Evolutionary conservation across 2,888 invertebrate genomes (phyloP), one percentile per base, ranked within the genome.

Genomic region (Deilephila elpenor): DNA sequence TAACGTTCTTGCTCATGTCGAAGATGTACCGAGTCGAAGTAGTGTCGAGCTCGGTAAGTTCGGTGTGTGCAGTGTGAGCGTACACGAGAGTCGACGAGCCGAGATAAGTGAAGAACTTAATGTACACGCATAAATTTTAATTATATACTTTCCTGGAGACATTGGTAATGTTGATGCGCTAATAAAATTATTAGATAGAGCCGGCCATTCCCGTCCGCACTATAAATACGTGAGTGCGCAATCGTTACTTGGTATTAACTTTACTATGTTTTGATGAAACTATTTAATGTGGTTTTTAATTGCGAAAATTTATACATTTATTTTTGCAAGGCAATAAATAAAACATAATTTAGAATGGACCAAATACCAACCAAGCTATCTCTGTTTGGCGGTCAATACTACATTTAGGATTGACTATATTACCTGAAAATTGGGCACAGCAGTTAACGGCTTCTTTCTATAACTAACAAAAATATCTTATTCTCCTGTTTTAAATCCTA

Each of bases 91-190:
- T 77, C 77, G 77, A 78, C 78, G 74, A 75, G 76, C 75, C 73
- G 77, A 84, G 88, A 87, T 89, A 88, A 86, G 83, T 80, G 79
- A 84, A 80, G 80, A 84, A 86, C 83, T 84, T 84, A 83, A 84
- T 83, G 82, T 83, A 82, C 80, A 81, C 80, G 81, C 83, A 89
- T 89, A 87, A 87, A 88, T 86, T 87, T 88, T 89, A 89, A 87
- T 89, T 89, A 88, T 85, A 85, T 85, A 80, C 81, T 82, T 79
- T 80, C 77, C 77, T 79, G 80, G 80, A 81, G 79, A 81, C 79
- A 83, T 82, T 85, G 81, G 84, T 85, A 83, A 83, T 84, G 82
- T 82, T 75, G 79, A 78, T 82, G 82, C 82, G 79, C 83, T 81
- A 82, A 83, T 88, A 86, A 86, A 86, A 83, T 84, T 71, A 75